Conservation (phyloP, 2,888 invertebrate species). For the Epicampocera succincta region DNA sequence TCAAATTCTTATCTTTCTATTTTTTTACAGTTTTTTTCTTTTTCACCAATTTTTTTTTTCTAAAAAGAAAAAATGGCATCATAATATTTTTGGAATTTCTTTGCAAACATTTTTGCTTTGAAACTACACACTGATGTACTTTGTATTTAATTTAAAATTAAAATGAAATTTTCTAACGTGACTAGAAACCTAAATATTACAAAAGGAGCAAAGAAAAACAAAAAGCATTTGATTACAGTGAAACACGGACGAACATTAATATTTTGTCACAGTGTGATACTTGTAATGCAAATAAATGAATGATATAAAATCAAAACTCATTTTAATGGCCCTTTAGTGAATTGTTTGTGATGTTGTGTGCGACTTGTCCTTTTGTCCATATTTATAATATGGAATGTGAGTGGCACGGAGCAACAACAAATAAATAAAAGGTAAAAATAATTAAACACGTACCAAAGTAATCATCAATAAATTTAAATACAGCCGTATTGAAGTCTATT, state of each 20-base stretch:
- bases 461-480: conserved; percentile 40
- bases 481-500: too few species aligned
- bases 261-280: conserved; percentile 17
- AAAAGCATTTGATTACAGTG: conserved; percentile 10
- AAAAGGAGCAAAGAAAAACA: neutral
- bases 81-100: neutral
- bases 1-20: too few species aligned
- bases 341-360: conserved; percentile 46
- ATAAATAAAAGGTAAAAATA: conserved; percentile 21
- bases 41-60: too few species aligned
- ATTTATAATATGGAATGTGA: conserved; percentile 7
- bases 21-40: too few species aligned
- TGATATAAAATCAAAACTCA: conserved; percentile 52
- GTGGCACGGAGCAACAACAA: neutral
- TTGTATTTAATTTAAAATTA: conserved; percentile 56
- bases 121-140: neutral
- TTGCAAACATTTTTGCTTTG: neutral
- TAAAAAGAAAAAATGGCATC: too few species aligned
- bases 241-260: conserved; percentile 43
- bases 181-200: conserved; percentile 41
- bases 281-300: conserved; percentile 36
- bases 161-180: conserved; percentile 61
- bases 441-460: conserved; percentile 60
- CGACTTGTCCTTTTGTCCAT: neutral
- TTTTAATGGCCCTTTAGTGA: conserved; percentile 55